A percentile compares a stretch with the other conserved stretches of the same genome.
Conservation (phyloP, 1,140 invertebrate species). For the Kradibia gibbosae region DNA sequence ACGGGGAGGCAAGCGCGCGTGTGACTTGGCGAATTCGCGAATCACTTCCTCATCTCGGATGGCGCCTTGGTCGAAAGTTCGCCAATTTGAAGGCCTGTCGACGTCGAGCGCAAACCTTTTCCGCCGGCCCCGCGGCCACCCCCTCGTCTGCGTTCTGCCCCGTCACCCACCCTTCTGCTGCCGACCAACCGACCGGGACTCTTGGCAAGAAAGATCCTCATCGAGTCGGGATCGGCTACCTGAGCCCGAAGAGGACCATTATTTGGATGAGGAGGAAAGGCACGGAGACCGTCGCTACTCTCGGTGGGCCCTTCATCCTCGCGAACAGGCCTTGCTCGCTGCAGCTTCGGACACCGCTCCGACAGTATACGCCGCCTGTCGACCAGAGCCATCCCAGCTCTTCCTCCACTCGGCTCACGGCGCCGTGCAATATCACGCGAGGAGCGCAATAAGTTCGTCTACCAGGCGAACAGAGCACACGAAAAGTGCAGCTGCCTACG, state of each 20-base stretch:
- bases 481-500: neutral
- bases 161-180: too few species aligned
- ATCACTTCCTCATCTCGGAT: constrained; percentile 59
- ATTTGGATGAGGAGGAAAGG: neutral
- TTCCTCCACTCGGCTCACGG: neutral
- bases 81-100: constrained; percentile 70
- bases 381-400: neutral
- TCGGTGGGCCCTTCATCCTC: too few species aligned
- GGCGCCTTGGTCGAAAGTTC: constrained; percentile 62
- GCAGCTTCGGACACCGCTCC: neutral
- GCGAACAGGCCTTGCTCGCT: neutral
- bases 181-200: too few species aligned
- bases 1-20: neutral
- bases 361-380: neutral
- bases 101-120: constrained; percentile 60
- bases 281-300: too few species aligned
- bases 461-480: constrained; percentile 52
- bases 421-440: constrained; percentile 55
- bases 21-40: constrained; percentile 60
- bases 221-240: neutral
- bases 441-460: constrained; percentile 55
- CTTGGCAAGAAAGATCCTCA: too few species aligned
- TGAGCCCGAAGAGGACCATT: neutral
- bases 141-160: too few species aligned
- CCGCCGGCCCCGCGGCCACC: neutral